Percentiles rank a stretch among this genome's conserved stretches.
phyloP scores from a whole-genome alignment of 1,140 invertebrate genomes.

The Eueides isabella region DNA sequence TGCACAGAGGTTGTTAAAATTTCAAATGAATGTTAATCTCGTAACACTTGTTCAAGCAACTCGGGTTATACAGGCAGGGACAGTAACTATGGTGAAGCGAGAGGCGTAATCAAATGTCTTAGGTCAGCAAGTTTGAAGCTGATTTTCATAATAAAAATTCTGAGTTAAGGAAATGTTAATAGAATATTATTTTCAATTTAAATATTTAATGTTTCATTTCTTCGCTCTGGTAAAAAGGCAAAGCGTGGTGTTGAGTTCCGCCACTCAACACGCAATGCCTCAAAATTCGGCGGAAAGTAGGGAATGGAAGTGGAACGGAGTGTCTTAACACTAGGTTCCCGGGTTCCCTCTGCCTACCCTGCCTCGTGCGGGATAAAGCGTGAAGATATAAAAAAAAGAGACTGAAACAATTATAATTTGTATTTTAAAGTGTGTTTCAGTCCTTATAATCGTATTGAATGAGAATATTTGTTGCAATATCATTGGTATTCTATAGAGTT shows the following conservation, averaged over 20 bases:
- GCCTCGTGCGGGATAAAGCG: neutral
- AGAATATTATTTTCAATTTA: neutral
- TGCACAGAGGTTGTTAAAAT: constrained; percentile 22
- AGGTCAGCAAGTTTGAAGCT: constrained; percentile 31
- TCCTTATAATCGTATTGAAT: constrained; percentile 33
- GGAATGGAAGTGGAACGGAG: too few relatives aligned
- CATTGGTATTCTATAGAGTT: constrained; percentile 23
- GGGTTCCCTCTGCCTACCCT: too few relatives aligned
- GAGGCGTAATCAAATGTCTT: constrained; percentile 31
- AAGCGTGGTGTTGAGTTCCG: too few relatives aligned
- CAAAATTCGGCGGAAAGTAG: too few relatives aligned
- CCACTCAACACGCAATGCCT: too few relatives aligned
- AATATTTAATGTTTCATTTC: too few relatives aligned
- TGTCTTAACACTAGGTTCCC: too few relatives aligned
- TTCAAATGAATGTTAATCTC: constrained; percentile 30
- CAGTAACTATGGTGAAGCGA: constrained; percentile 4
- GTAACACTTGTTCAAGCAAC: constrained; percentile 16
- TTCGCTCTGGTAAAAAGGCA: too few relatives aligned
- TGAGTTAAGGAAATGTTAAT: constrained; percentile 14
- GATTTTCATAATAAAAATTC: constrained; percentile 12
- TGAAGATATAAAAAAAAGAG: neutral
- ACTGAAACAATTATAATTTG: neutral
- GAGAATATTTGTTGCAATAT: constrained; percentile 25
- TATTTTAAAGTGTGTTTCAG: neutral
- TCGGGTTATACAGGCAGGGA: constrained; percentile 9